These are phyloP conservation scores for Argyrosomus regius DNA, from an alignment of 2,797 vertebrate species.

Conservation along the genomic window DNA sequence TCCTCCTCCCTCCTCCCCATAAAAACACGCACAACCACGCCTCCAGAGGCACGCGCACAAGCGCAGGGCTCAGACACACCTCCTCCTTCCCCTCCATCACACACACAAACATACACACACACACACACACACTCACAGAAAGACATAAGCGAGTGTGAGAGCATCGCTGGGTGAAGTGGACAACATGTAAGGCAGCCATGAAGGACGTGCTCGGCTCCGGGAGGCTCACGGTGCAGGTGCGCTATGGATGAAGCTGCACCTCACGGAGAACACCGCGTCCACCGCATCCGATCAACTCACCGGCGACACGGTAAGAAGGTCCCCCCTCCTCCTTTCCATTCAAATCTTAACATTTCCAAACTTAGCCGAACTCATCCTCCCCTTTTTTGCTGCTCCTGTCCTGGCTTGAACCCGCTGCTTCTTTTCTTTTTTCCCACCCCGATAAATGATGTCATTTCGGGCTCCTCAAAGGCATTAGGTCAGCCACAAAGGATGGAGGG, in stretches of 20 bases:
- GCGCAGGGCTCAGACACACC: conserved; percentile 81
- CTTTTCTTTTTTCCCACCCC: background rate
- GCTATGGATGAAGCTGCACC: conserved; percentile 40
- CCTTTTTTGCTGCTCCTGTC: background rate
- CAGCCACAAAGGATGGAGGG: conserved; percentile 63
- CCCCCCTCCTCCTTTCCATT: conserved; percentile 11
- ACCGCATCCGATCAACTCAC: conserved; percentile 54
- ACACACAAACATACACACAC: conserved; percentile 34
- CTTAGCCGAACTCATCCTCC: conserved; percentile 55
- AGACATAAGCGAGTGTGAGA: conserved; percentile 34
- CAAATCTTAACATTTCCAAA: conserved; percentile 49
- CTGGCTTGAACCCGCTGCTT: conserved; percentile 36
- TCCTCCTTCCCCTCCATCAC: conserved; percentile 73
- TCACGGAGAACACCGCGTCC: conserved; percentile 55
- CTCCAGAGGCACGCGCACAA: conserved; percentile 73
- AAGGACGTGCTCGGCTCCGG: conserved; percentile 54
- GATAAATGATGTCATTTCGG: conserved; percentile 57
- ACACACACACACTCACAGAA: conserved; percentile 21
- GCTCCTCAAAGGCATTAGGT: conserved; percentile 72
- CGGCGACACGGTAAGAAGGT: conserved; percentile 80
- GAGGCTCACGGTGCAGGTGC: conserved; percentile 63
- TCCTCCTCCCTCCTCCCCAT: conserved; percentile 8
- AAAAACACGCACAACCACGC: conserved; percentile 78
- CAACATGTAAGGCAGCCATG: conserved; percentile 62
- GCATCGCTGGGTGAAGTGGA: conserved; percentile 55